Evolutionary conservation across 1,140 invertebrate species (phyloP), one percentile per base, ranked within the genome.

Genomic region (Drosophila fuyamai): DNA sequence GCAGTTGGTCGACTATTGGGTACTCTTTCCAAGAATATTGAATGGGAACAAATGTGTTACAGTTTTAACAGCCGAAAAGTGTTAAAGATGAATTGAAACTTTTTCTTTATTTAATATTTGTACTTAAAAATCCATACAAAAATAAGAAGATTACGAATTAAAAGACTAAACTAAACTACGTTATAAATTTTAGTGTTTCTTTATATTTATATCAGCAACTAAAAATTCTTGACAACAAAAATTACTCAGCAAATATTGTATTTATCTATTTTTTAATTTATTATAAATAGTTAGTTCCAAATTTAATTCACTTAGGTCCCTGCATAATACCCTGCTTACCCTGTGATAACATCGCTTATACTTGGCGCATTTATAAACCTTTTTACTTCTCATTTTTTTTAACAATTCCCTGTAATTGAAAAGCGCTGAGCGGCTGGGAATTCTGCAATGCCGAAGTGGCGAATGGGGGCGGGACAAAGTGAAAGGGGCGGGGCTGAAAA

Each of bases 391-490:
- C 40, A 54, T 66, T 63, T 50, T 79, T 75, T 58, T 47, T 6
- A 58, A 65, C 56, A 46, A 68, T 70, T 70, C 43, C 40, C 46
- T 76, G 73, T 84, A 83, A 84, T 80, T 83, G 81, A 76, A 83
- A 84, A 76, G 65, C 61, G 55, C 59, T 57, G 70, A 79, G 60
- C 54, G 58, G 40, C 46, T 54, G 41, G 36, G 13, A 61, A 74
- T 23, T 23, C 71, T 56, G 71, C 46, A 67, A n/a, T 76, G 60
- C 48, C 47, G 23, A 55, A 36, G 35, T 40, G 35, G 8, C 14
- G 18, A 63, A 40, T 29, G 32, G 41, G 48, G 51, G 29, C 14
- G 65, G 14, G 40, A 46, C 58, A 62, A 67, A 62, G 63, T 50
- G 35, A 67, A 67, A n/a, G 46, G 59, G 58, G 38, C 18, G 43